These are phyloP conservation scores for Diacarnus erythraeanus DNA, from an alignment of 37 sponge, comb jelly and placozoan species.

Conservation along the genomic window DNA sequence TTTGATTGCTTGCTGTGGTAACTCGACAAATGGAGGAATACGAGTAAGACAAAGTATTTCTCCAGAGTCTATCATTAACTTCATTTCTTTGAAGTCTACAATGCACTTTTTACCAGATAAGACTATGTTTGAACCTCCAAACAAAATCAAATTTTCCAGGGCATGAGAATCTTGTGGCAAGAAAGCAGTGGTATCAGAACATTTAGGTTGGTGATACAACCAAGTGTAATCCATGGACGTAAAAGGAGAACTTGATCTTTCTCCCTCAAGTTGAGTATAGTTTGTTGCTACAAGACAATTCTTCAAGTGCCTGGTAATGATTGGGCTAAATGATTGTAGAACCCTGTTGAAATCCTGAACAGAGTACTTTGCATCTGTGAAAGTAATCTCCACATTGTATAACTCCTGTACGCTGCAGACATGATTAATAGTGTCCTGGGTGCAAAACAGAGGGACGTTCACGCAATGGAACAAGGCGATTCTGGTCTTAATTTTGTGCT, in stretches of 20 bases:
- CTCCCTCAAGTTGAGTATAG: too few relatives aligned
- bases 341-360: neutral
- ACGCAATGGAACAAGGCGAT: neutral
- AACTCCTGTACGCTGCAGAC: neutral
- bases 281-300: too few relatives aligned
- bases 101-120: neutral
- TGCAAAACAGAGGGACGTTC: slow-evolving; percentile 1
- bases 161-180: too few relatives aligned
- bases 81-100: slow-evolving; percentile 6
- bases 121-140: slow-evolving; percentile 3
- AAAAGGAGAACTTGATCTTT: too few relatives aligned
- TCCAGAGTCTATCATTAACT: slow-evolving; percentile 3
- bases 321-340: neutral
- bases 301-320: neutral
- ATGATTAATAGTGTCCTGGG: neutral
- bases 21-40: neutral
- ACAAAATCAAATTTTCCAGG: slow-evolving; percentile 7
- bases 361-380: neutral
- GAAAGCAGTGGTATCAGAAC: neutral
- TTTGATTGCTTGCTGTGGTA: neutral
- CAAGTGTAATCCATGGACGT: too few relatives aligned
- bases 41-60: neutral
- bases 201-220: neutral
- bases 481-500: neutral
- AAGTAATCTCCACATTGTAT: neutral